Conservation (phyloP, 1,140 invertebrate species). For the Akabosia matsudoensis region DNA sequence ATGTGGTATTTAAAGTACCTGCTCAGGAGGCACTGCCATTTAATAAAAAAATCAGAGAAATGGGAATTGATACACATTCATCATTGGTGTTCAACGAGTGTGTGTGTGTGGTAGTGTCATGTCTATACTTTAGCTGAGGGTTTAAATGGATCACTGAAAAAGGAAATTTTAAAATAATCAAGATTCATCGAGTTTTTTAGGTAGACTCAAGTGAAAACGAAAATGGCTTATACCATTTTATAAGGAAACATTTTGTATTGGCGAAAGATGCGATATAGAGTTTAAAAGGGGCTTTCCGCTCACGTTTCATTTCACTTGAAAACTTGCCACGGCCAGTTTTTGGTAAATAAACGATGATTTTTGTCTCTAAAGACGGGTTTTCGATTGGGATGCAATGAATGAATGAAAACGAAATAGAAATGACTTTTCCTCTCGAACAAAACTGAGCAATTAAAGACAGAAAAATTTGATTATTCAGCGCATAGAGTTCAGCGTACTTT, state of each 20-base stretch:
- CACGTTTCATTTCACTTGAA: slow-evolving; percentile 2
- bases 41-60: not conserved
- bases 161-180: no score
- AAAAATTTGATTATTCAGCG: not conserved
- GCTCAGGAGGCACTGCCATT: no score
- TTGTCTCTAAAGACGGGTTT: not conserved
- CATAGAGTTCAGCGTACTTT: not conserved
- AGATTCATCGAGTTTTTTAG: not conserved
- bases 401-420: slow-evolving; percentile 1
- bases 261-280: no score
- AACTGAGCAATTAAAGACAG: no score
- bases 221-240: not conserved
- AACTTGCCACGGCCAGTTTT: slow-evolving; percentile 1
- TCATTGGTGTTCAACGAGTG: no score
- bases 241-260: not conserved
- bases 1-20: no score
- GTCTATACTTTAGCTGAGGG: not conserved
- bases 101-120: no score
- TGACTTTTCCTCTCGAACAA: slow-evolving; percentile 18
- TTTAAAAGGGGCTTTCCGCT: slow-evolving; percentile 7
- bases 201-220: not conserved
- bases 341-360: not conserved
- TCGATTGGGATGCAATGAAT: not conserved
- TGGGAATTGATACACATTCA: not conserved
- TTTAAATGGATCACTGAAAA: slow-evolving; percentile 8